Evolutionary conservation across 2,797 vertebrate species (phyloP), one percentile per base, ranked within the genome.

Genomic region (Tadarida brasiliensis): DNA sequence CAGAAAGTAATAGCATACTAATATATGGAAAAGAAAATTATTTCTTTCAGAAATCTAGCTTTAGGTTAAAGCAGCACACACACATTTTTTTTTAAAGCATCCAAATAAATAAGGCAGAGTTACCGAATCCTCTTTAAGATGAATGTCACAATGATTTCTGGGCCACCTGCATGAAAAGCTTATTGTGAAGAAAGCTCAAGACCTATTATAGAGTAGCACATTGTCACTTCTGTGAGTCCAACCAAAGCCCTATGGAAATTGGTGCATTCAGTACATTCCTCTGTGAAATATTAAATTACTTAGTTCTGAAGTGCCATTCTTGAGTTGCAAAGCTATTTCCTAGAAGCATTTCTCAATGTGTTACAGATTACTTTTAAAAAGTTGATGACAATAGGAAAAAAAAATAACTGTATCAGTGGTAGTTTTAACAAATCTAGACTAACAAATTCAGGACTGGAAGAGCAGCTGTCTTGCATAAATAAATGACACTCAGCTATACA

Each of bases 231-330:
- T 94, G 39, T 92, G 88, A 96, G 74, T 26, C 78, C 90, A 90
- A 82, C 67, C 33, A 95, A 96, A 97, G 65, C 88, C 67, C 78
- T 51, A 39, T 85, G 94, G 92, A 97, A 95, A 96, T 39, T 84
- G 86, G 30, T 94, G 57, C 76, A 96, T 93, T 95, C 94, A 77
- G 90, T 81, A 95, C 87, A 68, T 83, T 92, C 56, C 61, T 94
- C 87, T 97, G 78, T 92, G 96, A 96, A 97, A 96, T 96, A 92
- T 92, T 95, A 90, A 96, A 96, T 95, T 8, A 56, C 54, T 95
- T 91, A 88, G 44, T 89, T 95, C 9, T 92, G 95, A 89, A 97
- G 76, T 94, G 51, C 56, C 63, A 73, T 96, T 95, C 92, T 91
- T 95, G 71, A 97, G 82, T 94, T 81, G 84, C 93, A 96, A 92